Percentiles rank a stretch among this genome's conserved stretches.
These are phyloP conservation scores for Aporophyla lueneburgensis DNA, from an alignment of 2,888 invertebrate species.

Conservation along the genomic window DNA sequence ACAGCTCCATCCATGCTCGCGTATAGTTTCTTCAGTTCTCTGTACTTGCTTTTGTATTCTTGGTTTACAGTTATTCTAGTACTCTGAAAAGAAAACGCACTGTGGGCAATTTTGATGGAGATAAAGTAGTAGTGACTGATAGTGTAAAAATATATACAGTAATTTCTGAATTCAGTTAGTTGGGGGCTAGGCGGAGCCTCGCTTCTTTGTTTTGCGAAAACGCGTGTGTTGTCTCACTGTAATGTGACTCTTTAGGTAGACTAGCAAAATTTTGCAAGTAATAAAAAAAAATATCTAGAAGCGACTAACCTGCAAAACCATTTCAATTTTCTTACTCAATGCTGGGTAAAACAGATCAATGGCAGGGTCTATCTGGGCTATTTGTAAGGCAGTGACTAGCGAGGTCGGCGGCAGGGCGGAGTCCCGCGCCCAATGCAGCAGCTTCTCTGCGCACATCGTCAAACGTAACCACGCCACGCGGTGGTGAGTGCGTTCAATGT, in stretches of 20 bases:
- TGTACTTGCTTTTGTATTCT: constrained; percentile 85
- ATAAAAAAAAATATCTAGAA: background rate
- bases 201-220: background rate
- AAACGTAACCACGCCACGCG: constrained; percentile 83
- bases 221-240: background rate
- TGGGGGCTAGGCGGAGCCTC: background rate
- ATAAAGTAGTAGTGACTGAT: background rate
- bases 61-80: constrained; percentile 80
- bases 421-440: constrained; percentile 79
- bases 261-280: background rate
- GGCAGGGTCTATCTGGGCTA: constrained; percentile 82
- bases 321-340: constrained; percentile 72
- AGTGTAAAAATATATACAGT: too few species aligned
- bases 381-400: constrained; percentile 77
- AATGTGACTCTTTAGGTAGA: background rate
- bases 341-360: constrained; percentile 81
- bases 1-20: constrained; percentile 83
- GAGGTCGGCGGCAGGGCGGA: constrained; percentile 82
- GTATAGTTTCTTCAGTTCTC: constrained; percentile 80
- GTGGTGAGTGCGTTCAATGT: constrained; percentile 73
- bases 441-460: constrained; percentile 71
- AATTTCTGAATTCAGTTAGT: background rate
- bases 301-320: constrained; percentile 72
- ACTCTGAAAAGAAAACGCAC: constrained; percentile 72
- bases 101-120: background rate